Base-by-base conservation (phyloP, 2,113 vertebrate genomes). In the Eidolon helvum region DNA sequence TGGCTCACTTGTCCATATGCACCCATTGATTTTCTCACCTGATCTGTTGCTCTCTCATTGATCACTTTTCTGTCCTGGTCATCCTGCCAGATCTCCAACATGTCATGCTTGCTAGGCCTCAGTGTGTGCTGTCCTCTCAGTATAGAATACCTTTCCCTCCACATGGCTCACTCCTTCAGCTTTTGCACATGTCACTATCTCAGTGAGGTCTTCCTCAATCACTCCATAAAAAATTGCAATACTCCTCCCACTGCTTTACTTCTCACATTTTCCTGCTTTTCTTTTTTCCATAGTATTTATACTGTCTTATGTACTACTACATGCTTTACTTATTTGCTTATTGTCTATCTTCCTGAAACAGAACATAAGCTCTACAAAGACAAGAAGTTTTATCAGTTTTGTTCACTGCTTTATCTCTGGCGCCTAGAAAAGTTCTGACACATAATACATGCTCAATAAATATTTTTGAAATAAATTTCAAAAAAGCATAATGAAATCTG, bases 391-490 rank as follows among this genome's bases (percentile, higher is more conserved):
- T 28, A 50, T 90, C 43, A 90, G 8, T 14, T 84, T 79, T 87
- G 19, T 77, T 66, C 63, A 72, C 5, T 61, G 68, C 18, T 66
- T 83, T 93, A 68, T 68, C 48, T 91, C 43, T 4, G 82, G 14
- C 8, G 50, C 10, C 45, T 88, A 66, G 55, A 85, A 83, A 21
- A 94, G 55, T 9, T 35, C 35, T 24, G 5, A 57, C 4, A 48
- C 21, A 69, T 5, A 79, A 30, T 40, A 72, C 4, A 22, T 90
- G 33, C 18, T 82, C 38, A 77, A 59, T 35, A 94, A 87, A 68
- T 72, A 55, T 50, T 63, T 90, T 59, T 94, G 50, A 95, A 53
- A 91, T 79, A 35, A 91, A 55, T 45, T 90, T 91, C 33, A 75
- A 96, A 90, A 79, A 14, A 59, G 2, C 53, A 59, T 71, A 12